phyloP scores from a whole-genome alignment of 2,113 vertebrate genomes.

The Pluvianellus socialis region DNA sequence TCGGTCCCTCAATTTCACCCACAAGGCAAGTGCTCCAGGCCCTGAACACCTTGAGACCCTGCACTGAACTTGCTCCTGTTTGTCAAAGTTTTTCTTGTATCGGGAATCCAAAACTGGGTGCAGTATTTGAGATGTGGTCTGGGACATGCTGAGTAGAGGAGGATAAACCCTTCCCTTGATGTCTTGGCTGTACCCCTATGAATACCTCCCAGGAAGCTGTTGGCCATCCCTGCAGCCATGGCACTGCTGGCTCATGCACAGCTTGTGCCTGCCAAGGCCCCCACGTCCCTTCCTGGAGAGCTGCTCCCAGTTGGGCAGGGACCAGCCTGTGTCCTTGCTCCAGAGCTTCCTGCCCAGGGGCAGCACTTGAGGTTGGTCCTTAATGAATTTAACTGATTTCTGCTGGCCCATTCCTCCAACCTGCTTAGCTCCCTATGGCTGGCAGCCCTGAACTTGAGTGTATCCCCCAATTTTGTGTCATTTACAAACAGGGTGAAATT shows the following conservation, averaged over 20 bases:
- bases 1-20: background rate
- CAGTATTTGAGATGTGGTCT: background rate
- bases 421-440: background rate
- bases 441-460: background rate
- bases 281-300: background rate
- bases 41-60: background rate
- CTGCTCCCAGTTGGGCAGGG: background rate
- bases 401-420: background rate
- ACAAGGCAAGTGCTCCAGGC: background rate
- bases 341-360: background rate
- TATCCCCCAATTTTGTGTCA: background rate
- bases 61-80: background rate
- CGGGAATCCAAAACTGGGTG: background rate
- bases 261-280: background rate
- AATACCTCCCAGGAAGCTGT: accelerated
- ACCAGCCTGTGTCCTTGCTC: background rate
- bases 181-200: background rate
- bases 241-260: background rate
- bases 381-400: background rate
- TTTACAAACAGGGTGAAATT: background rate
- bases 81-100: background rate
- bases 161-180: accelerated
- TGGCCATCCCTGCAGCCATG: background rate
- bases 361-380: background rate
- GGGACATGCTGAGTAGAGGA: background rate